These are phyloP conservation scores for Scaeva pyrastri DNA, from an alignment of 2,888 invertebrate genomes.

Conservation along the genomic window DNA sequence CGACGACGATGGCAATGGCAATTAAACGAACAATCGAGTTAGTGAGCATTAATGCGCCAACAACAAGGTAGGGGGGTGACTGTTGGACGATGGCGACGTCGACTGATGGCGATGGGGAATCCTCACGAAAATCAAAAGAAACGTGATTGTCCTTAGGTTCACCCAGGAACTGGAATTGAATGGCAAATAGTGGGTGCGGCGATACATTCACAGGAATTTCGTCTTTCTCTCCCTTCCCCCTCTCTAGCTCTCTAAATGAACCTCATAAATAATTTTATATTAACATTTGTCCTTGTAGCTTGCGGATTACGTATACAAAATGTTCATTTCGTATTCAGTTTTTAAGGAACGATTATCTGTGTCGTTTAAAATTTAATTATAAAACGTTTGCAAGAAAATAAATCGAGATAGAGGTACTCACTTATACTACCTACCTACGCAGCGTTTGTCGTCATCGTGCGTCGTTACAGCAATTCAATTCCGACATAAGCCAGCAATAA, in stretches of 20 bases:
- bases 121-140: conserved; percentile 18
- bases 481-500: conserved; percentile 32
- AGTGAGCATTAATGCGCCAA: conserved; percentile 48
- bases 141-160: conserved; percentile 63
- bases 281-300: conserved; percentile 50
- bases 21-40: conserved; percentile 69
- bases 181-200: not conserved
- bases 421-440: too few relatives aligned
- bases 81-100: too few relatives aligned
- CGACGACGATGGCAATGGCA: conserved; percentile 22
- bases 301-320: conserved; percentile 29
- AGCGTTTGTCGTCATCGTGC: too few relatives aligned
- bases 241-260: not conserved
- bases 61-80: conserved; percentile 6
- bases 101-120: not conserved
- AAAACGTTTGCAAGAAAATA: conserved; percentile 17
- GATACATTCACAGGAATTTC: conserved; percentile 11
- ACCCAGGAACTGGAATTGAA: not conserved
- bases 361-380: conserved; percentile 64
- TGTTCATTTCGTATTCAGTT: conserved; percentile 47
- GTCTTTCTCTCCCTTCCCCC: too few relatives aligned
- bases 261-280: conserved; percentile 71
- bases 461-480: conserved; percentile 37
- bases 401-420: conserved; percentile 3
- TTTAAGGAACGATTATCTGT: conserved; percentile 57